phyloP scores from a whole-genome alignment of 2,113 vertebrate genomes.

The Sprattus sprattus region DNA sequence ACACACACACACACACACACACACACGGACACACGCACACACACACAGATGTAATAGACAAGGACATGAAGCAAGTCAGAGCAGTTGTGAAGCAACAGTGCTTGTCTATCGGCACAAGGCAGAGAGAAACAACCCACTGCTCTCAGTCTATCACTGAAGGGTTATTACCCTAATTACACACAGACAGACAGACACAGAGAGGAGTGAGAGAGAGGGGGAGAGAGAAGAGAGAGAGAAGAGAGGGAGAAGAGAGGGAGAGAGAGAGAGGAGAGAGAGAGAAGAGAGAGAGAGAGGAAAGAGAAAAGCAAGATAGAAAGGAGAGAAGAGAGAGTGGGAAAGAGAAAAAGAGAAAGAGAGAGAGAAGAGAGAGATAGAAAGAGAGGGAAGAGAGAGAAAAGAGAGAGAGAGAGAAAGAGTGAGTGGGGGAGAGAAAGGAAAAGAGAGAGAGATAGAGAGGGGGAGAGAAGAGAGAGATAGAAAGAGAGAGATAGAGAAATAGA shows the following conservation, averaged over 20 bases:
- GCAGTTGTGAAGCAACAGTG: not conserved
- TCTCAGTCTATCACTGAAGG: conserved; percentile 33
- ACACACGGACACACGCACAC: too few relatives aligned
- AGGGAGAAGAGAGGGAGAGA: not conserved
- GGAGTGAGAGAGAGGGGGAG: not conserved
- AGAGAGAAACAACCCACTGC: conserved; percentile 31
- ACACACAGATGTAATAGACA: too few relatives aligned
- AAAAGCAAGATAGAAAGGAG: too few relatives aligned
- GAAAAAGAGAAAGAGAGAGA: too few relatives aligned
- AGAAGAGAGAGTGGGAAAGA: too few relatives aligned
- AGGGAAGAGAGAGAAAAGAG: not conserved
- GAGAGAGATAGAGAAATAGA: conserved; percentile 19
- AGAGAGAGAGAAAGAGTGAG: conserved; percentile 5
- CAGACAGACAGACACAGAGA: not conserved
- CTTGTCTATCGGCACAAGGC: conserved; percentile 23
- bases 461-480: not conserved
- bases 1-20: too few relatives aligned
- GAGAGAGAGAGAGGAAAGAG: not conserved
- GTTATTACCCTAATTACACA: conserved; percentile 48
- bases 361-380: too few relatives aligned
- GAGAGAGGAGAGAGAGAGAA: not conserved
- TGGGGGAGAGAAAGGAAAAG: conserved; percentile 11
- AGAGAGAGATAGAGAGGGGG: not conserved
- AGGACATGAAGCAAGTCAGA: not conserved
- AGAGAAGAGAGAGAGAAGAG: not conserved